phyloP scores from a whole-genome alignment of 2,113 vertebrate genomes.

The Takifugu bimaculatus region DNA sequence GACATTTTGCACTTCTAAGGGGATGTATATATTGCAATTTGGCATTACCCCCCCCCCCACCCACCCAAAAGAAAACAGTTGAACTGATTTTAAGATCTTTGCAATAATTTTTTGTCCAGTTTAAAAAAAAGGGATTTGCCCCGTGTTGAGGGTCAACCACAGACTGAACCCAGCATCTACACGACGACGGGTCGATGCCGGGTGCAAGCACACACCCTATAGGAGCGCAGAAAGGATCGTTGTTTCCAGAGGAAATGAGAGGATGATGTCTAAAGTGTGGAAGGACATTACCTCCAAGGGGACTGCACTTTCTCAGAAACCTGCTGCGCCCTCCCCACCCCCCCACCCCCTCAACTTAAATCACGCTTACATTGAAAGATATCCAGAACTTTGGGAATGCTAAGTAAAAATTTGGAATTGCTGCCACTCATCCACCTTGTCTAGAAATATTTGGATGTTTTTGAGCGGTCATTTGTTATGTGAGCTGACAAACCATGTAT shows the following conservation, averaged over 20 bases:
- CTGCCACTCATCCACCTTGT: conserved; percentile 12
- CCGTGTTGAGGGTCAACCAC: conserved; percentile 36
- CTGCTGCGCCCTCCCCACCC: conserved; percentile 2
- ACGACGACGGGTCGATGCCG: conserved; percentile 33
- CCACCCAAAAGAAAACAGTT: not conserved
- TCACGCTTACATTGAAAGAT: conserved; percentile 3
- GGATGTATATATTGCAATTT: not conserved
- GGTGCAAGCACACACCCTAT: conserved; percentile 41
- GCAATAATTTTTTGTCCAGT: not conserved
- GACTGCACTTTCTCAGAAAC: conserved; percentile 52
- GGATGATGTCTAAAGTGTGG: conserved; percentile 53
- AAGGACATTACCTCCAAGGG: conserved; percentile 52
- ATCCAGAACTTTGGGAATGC: conserved; percentile 14
- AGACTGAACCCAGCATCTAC: conserved; percentile 37
- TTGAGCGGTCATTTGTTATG: conserved; percentile 35
- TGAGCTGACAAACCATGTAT: conserved; percentile 29
- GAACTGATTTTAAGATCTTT: not conserved
- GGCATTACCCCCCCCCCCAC: too few species aligned
- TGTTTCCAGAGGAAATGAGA: conserved; percentile 73
- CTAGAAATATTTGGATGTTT: conserved; percentile 22
- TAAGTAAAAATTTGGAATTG: conserved; percentile 9
- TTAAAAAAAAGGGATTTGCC: conserved; percentile 6
- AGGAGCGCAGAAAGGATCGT: conserved; percentile 45
- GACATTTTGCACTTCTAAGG: not conserved
- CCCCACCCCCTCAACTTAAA: too few species aligned